phyloP scores from a whole-genome alignment of 2,888 invertebrate genomes.

The Morpho deidamia region DNA sequence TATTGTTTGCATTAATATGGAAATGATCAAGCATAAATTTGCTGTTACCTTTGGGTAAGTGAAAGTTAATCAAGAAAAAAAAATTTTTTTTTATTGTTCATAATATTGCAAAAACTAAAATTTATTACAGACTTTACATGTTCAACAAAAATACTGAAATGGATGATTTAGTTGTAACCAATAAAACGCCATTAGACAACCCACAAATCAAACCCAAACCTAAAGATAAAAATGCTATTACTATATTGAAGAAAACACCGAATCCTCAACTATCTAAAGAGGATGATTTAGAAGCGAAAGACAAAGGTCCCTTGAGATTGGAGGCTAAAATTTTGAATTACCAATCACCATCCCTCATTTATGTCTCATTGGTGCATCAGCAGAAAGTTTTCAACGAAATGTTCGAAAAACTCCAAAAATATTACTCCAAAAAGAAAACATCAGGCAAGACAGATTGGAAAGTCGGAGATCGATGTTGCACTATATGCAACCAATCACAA shows the following conservation, averaged over 20 bases:
- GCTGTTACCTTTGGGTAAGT: slow-evolving; percentile 60
- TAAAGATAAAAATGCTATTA: slow-evolving; percentile 26
- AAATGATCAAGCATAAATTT: slow-evolving; percentile 60
- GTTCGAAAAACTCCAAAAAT: slow-evolving; percentile 74
- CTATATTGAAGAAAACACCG: slow-evolving; percentile 34
- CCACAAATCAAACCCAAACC: slow-evolving; percentile 25
- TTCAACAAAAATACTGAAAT: slow-evolving; percentile 43
- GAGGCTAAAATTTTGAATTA: slow-evolving; percentile 70
- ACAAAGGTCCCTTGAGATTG: slow-evolving; percentile 68
- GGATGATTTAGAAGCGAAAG: slow-evolving; percentile 53
- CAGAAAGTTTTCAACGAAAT: slow-evolving; percentile 63
- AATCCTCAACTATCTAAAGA: slow-evolving; percentile 28
- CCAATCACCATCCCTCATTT: slow-evolving; percentile 79
- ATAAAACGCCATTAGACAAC: slow-evolving; percentile 39
- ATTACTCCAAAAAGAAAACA: slow-evolving; percentile 52
- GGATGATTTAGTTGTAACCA: slow-evolving; percentile 43
- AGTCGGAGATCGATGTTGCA: slow-evolving; percentile 68
- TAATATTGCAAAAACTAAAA: neutral
- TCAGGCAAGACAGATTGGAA: slow-evolving; percentile 58
- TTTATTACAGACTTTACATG: slow-evolving; percentile 41
- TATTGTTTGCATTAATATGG: slow-evolving; percentile 49
- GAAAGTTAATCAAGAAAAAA: neutral
- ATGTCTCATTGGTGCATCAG: slow-evolving; percentile 72
- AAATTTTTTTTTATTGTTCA: neutral
- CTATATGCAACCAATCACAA: slow-evolving; percentile 61